Evolutionary conservation across 1,140 invertebrate species (phyloP), one percentile per base, ranked within the genome.

Genomic region (Bombus difficillimus): DNA sequence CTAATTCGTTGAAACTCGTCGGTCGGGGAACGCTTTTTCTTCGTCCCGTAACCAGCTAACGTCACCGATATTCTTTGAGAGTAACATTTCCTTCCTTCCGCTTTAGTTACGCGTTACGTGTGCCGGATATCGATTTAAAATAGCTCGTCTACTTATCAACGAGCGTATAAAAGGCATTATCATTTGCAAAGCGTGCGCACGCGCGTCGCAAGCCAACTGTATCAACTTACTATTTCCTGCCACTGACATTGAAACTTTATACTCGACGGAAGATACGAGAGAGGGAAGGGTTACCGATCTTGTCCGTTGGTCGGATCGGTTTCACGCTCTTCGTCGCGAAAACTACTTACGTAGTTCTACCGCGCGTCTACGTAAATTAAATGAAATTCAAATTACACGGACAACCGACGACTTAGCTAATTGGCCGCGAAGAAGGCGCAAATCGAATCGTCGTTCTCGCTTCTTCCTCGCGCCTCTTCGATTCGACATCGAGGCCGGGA

Each of bases 121-220:
- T 0, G 47, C 0, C 47, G 18, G 5, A 1, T 47, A 15, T 3
- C 34, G 3, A 37, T 69, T 25, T 25, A 39, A 37, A 10, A 32
- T 66, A 28, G 64, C 71, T 84, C 59, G 47, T 80, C 41, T 39
- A 73, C 41, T 77, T 34, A 32, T 78, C 39, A 18, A 41, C 10
- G 76, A 28, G 15, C 66, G 68, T 64, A 13, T 82, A 37, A 77
- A 62, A 72, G 41, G 53, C 64, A 80, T 87, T 78, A 81, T 87
- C 74, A 28, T 71, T 79, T 66, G 80, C 76, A 83, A 89, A 89
- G 77, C 82, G 83, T 85, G 73, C 88, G 92, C 92, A 92, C 93
- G 93, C 92, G 93, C 90, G 92, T 92, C 89, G 88, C 88, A 84
- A 91, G 87, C 87, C 89, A 90, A 89, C 78, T 92, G 83, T 91